Evolutionary conservation across 2,113 vertebrate genomes (phyloP).

Genomic region (Pteruthius melanotis): DNA sequence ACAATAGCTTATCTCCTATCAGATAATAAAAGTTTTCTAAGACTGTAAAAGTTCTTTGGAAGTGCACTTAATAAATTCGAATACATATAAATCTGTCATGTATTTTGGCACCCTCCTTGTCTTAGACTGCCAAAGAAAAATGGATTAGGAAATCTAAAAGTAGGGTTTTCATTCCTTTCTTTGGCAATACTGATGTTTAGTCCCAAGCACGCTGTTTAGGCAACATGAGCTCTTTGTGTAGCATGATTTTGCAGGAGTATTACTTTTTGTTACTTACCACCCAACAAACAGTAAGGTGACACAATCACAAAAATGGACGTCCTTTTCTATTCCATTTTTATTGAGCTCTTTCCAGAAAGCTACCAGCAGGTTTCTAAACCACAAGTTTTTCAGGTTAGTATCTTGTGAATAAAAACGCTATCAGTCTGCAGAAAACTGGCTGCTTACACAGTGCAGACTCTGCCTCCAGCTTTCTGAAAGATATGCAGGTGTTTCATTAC

Average conservation of each 20-base stretch:
- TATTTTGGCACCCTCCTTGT: neutral
- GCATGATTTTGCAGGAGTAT: neutral
- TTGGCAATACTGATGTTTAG: neutral
- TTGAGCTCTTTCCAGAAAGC: neutral
- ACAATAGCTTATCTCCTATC: neutral
- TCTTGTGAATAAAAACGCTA: neutral
- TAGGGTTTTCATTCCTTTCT: neutral
- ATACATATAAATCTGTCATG: neutral
- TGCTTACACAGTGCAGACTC: neutral
- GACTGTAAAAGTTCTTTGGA: neutral
- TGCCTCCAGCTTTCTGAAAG: neutral
- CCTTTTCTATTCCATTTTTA: neutral
- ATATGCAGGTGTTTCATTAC: conserved; percentile 15
- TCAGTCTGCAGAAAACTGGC: neutral
- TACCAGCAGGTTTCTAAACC: neutral
- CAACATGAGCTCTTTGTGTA: neutral
- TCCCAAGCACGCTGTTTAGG: neutral
- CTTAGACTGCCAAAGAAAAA: neutral
- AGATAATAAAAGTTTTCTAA: neutral
- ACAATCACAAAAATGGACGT: neutral
- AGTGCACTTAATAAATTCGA: conserved; percentile 12
- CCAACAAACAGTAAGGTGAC: neutral
- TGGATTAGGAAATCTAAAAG: neutral
- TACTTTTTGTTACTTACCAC: neutral
- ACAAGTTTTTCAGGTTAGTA: neutral